Percentiles rank a stretch among this genome's conserved stretches.
Evolutionary conservation across 2,888 invertebrate genomes (phyloP).

Genomic region (Drosophila macrospina): DNA sequence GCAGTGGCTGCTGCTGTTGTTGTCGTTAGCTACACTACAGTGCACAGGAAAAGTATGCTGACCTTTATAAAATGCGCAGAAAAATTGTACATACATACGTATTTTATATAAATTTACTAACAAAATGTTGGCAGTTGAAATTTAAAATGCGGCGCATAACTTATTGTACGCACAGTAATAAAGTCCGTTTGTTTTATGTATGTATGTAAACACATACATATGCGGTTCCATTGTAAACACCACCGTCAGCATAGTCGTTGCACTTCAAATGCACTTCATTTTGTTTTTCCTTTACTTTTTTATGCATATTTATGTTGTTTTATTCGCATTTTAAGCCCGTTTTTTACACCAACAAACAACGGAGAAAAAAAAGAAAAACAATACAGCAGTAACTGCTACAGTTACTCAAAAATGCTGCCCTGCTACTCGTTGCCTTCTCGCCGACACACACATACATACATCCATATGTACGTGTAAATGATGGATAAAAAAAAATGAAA

Average conservation of each 20-base stretch:
- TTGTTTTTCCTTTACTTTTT: background rate
- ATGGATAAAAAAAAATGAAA: slow-evolving; percentile 38
- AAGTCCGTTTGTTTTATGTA: slow-evolving; percentile 32
- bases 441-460: slow-evolving; percentile 40
- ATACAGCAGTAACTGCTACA: slow-evolving; percentile 59
- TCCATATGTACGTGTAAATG: slow-evolving; percentile 41
- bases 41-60: slow-evolving; percentile 38
- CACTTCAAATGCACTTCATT: slow-evolving; percentile 38
- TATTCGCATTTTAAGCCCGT: slow-evolving; percentile 29
- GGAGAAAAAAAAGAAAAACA: slow-evolving; percentile 35
- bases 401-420: slow-evolving; percentile 64
- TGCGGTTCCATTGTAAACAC: slow-evolving; percentile 38
- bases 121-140: slow-evolving; percentile 9
- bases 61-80: slow-evolving; percentile 27
- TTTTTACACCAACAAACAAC: slow-evolving; percentile 39
- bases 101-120: slow-evolving; percentile 5
- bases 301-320: slow-evolving; percentile 13
- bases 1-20: slow-evolving; percentile 23
- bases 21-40: slow-evolving; percentile 31
- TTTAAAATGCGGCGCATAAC: slow-evolving; percentile 22
- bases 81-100: slow-evolving; percentile 5
- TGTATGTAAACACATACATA: slow-evolving; percentile 21
- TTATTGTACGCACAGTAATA: slow-evolving; percentile 46
- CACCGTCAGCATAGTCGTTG: slow-evolving; percentile 6
- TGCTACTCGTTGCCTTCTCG: slow-evolving; percentile 58